Base-by-base conservation (phyloP, 2,888 invertebrate genomes). In the Junonia oenone region DNA sequence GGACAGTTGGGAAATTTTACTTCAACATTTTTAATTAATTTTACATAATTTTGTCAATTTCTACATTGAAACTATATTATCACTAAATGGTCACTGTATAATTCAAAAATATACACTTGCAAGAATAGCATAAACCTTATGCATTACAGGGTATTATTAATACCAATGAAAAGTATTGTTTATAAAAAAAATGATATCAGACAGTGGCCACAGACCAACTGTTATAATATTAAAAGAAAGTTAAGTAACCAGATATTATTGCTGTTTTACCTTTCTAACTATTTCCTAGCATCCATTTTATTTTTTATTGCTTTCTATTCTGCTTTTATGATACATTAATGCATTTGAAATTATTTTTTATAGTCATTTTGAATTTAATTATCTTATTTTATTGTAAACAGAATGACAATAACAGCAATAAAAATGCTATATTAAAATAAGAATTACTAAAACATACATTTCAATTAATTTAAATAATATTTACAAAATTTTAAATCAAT, bases 401-500 rank as follows among this genome's bases (percentile, higher is more conserved):
- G 11, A 38, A 38, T 17, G 17, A 38, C 17, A 38, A 38, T 11
- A 19, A 38, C 11, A 38, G 17, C 35, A 35, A 14, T 17, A 19
- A 1, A 11, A 40, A n/a, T 40, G 11, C 38, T 40, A 40, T 5
- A 17, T 11, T 19, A 40, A 40, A 40, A 40, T 11, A 19, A 5
- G 4, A 40, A 17, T 22, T 35, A 48, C 2, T 13, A 9, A 29
- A 15, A 13, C n/a, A n/a, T 31, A 37, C 37, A 53, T 66, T 71
- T 68, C n/a, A 65, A 67, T 66, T 60, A 45, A 45, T 31, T 26
- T 35, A 33, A 14, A 33, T 35, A 45, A 51, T 45, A 51, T 33
- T 13, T 14, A 27, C 40, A 19, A n/a, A n/a, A n/a, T 31, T 52
- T 46, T 13, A 40, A 47, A 56, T 51, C 53, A 58, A 52, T 54